Percentiles rank a stretch among this genome's conserved stretches.
phyloP scores from a whole-genome alignment of 2,113 vertebrate genomes.

The Mustelus asterias region DNA sequence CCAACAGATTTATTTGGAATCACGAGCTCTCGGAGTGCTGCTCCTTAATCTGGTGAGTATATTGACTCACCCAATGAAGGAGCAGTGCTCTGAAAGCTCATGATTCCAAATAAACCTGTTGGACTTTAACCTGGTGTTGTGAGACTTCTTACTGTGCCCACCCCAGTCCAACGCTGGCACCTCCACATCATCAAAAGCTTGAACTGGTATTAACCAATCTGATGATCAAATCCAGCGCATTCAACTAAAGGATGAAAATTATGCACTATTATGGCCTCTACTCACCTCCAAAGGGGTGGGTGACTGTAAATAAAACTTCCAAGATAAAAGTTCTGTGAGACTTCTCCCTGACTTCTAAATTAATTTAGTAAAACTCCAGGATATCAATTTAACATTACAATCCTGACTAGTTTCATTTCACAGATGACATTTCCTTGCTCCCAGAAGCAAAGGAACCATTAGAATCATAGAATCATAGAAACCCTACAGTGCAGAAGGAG shows the following conservation, averaged over 20 bases:
- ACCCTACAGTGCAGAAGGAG: too few relatives aligned
- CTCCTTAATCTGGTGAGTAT: too few relatives aligned
- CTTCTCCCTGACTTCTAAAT: neutral
- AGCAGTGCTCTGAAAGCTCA: too few relatives aligned
- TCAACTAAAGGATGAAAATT: neutral
- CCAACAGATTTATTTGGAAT: too few relatives aligned
- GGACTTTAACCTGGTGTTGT: too few relatives aligned
- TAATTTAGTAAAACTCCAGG: neutral
- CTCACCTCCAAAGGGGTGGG: neutral
- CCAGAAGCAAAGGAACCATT: neutral
- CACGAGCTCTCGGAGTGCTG: too few relatives aligned
- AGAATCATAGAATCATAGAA: too few relatives aligned
- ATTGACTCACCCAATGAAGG: too few relatives aligned
- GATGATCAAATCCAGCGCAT: neutral
- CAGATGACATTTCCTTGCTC: slow-evolving; percentile 6
- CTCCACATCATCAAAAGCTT: neutral
- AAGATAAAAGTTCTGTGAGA: neutral
- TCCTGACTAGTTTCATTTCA: neutral
- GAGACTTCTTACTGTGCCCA: too few relatives aligned
- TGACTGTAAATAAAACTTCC: neutral
- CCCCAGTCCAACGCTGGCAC: too few relatives aligned
- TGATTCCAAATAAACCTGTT: too few relatives aligned
- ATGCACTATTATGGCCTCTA: neutral
- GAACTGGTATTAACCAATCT: neutral
- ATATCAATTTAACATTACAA: neutral